A percentile compares a stretch with the other conserved stretches of the same genome.
Evolutionary conservation across 2,113 vertebrate genomes (phyloP).

Genomic region (Tachysurus fulvidraco): DNA sequence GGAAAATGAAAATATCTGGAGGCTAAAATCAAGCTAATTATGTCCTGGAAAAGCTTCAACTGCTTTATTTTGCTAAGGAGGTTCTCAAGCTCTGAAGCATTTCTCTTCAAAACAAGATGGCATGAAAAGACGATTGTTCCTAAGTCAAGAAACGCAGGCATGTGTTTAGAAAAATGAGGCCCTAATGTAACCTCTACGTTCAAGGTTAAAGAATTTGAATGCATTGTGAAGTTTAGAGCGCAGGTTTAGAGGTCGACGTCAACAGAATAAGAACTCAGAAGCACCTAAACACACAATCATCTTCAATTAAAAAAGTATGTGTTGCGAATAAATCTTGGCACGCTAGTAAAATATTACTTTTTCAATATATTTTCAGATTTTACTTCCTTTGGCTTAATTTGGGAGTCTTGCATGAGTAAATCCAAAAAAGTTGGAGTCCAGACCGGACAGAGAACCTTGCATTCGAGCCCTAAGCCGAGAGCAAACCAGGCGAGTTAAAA

Average conservation of each 20-base stretch:
- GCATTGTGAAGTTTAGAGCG: neutral
- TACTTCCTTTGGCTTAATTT: conserved; percentile 44
- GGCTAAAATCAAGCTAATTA: conserved; percentile 70
- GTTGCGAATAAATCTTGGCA: conserved; percentile 29
- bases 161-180: neutral
- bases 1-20: conserved; percentile 57
- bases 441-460: neutral
- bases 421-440: conserved; percentile 35
- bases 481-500: conserved; percentile 45
- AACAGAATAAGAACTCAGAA: neutral
- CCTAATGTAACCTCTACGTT: neutral
- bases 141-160: conserved; percentile 61
- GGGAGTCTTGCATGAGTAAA: conserved; percentile 48
- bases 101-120: conserved; percentile 41
- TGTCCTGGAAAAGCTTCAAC: conserved; percentile 64
- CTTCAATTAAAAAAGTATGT: neutral
- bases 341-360: conserved; percentile 27
- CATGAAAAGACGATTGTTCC: conserved; percentile 68
- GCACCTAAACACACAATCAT: neutral
- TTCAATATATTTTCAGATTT: neutral
- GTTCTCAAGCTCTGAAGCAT: conserved; percentile 60
- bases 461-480: conserved; percentile 20
- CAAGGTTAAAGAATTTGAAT: conserved; percentile 24
- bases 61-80: conserved; percentile 55
- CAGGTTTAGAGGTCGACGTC: neutral